A percentile compares a stretch with the other conserved stretches of the same genome.
phyloP scores from a whole-genome alignment of 2,113 vertebrate species.

The Pristiophorus japonicus region DNA sequence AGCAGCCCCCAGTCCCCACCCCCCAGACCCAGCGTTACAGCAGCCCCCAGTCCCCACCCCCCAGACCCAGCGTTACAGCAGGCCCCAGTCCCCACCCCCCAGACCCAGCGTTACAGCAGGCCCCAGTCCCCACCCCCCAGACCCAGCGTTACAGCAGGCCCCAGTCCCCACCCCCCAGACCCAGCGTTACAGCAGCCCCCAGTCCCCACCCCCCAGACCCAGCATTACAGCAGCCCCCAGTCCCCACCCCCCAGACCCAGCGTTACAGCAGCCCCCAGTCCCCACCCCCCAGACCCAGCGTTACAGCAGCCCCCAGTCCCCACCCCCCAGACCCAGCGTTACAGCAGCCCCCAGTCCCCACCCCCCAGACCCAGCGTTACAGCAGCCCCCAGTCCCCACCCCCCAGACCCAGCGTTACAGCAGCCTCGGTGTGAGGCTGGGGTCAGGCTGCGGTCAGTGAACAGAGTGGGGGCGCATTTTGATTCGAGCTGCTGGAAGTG shows the following conservation, averaged over 20 bases:
- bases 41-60: background rate
- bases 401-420: background rate
- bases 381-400: too few relatives aligned
- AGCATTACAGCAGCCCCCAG: background rate
- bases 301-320: background rate
- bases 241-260: background rate
- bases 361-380: too few relatives aligned
- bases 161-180: too few relatives aligned
- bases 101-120: background rate
- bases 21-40: background rate
- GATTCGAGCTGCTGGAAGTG: background rate
- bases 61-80: background rate
- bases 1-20: background rate
- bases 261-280: background rate
- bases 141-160: background rate
- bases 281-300: background rate
- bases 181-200: background rate
- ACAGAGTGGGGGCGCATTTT: background rate
- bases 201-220: background rate
- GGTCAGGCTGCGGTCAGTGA: background rate
- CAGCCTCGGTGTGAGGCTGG: background rate
- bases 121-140: background rate
- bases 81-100: too few relatives aligned
- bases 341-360: too few relatives aligned
- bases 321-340: background rate